These are phyloP conservation scores for Zelleria hepariella DNA, from an alignment of 2,888 invertebrate genomes.

Conservation along the genomic window DNA sequence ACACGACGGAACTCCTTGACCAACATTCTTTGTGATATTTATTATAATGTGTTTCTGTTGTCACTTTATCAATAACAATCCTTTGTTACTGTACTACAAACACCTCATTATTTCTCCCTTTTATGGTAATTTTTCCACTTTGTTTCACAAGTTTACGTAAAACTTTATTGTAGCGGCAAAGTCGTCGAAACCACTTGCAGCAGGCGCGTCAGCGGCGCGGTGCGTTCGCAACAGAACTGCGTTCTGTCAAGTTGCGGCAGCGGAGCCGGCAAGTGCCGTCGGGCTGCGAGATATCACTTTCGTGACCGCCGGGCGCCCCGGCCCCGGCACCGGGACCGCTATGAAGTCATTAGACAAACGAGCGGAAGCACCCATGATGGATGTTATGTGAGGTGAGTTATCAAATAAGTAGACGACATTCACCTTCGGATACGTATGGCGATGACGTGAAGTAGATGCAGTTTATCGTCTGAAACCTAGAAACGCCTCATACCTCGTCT, in stretches of 20 bases:
- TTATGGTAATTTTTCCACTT: neutral
- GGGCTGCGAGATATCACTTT: conserved; percentile 31
- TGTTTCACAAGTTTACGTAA: neutral
- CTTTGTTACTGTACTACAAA: neutral
- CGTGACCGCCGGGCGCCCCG: conserved; percentile 33
- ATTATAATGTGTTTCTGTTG: neutral
- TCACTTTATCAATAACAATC: neutral
- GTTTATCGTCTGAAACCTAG: neutral
- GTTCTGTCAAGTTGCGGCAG: neutral
- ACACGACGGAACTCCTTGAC: conserved; percentile 31
- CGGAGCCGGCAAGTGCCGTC: neutral
- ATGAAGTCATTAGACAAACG: conserved; percentile 22
- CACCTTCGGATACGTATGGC: neutral
- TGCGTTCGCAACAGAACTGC: neutral
- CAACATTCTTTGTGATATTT: conserved; percentile 45
- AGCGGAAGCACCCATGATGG: conserved; percentile 11
- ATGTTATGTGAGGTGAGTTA: neutral
- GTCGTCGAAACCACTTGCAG: neutral
- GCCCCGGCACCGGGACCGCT: no score
- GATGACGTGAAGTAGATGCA: neutral
- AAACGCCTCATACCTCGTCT: neutral
- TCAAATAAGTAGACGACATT: neutral
- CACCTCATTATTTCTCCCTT: neutral
- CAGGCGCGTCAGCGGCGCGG: neutral
- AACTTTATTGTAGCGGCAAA: neutral